Evolutionary conservation across 2,888 invertebrate species (phyloP), one percentile per base, ranked within the genome.

Genomic region (Sesamia inferens): DNA sequence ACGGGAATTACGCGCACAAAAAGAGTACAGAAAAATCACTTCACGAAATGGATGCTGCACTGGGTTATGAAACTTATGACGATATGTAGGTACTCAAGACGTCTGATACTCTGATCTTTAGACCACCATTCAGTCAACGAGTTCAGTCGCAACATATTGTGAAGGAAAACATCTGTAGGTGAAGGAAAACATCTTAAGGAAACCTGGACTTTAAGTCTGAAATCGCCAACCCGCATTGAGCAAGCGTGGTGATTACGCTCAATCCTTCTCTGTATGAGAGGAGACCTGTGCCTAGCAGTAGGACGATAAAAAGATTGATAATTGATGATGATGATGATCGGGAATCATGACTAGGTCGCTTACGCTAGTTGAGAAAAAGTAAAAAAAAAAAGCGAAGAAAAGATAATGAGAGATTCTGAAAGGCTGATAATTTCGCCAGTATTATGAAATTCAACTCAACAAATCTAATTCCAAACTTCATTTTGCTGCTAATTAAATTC

Each of bases 41-140:
- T 19, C 19, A 51, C 5, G 8, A 16, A 74, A n/a, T 54, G 6
- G 10, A 31, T 58, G 13, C 58, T 59, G 31, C 14, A 77, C 44
- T 76, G 44, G 13, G 11, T 76, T 76, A 22, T 31, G 19, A 19
- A n/a, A n/a, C n/a, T n/a, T n/a, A n/a, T 14, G 11, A 16, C 31
- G 31, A 31, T 31, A 2, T 31, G 31, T 13, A 5, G 16, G n/a
- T 39, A 19, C 31, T 62, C 31, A 16, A 44, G 24, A 55, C 10
- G n/a, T 55, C 31, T 61, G 5, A 13, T n/a, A 54, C 44, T 16
- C 13, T 5, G 44, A 44, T 44, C 42, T n/a, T 48, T 76, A 48
- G 44, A 51, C 19, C 39, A 54, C 7, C 42, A 14, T 19, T 24
- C 5, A 42, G 13, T 47, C 1, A 13, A 42, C 39, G 48, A 24